Evolutionary conservation across 1,140 invertebrate species (phyloP), one percentile per base, ranked within the genome.

Genomic region (Drosophila nebulosa): DNA sequence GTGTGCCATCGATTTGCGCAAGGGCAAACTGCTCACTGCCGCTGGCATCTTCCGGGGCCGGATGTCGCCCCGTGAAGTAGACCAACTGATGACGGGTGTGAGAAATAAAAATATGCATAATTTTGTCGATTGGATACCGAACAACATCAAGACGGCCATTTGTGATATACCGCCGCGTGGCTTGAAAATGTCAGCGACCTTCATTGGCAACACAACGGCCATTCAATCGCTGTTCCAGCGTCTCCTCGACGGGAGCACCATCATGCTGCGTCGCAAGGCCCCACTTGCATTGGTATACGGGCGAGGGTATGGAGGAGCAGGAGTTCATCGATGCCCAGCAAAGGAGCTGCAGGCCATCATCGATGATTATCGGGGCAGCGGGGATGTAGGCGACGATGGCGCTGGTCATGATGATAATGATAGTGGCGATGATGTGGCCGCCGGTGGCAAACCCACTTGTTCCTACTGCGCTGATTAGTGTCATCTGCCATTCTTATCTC

Each of bases 261-360:
- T 73, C 2, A 97, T 97, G 96, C 95, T 97, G 93, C 94, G 96
- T 72, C 93, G 96, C 62, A 96, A 97, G 91, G 97, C 97, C 91
- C 91, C 97, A 97, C 94, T 93, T 97, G 94, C 91, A 94, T 76
- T 94, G 92, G 93, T 94, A 94, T 75, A 96, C 95, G 39, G 94
- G 95, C n/a, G 96, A 96, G 89, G 95, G 96, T 35, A 96, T 96
- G 96, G 95, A 96, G 70, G 95, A 95, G 78, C 93, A 94, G 92
- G 95, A 96, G 84, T 97, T 97, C 84, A 94, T 94, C 16, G 95
- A 96, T 69, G 96, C 96, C 0, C 94, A 95, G 75, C 61, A 80
- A n/a, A n/a, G 55, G 88, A 90, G 64, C 27, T 90, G n/a, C 88
- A 90, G 61, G 69, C 69, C 16, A 80, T 90, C 10, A 90, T 90